Evolutionary conservation across 2,113 vertebrate species (phyloP).

Genomic region (Melanerpes aurifrons): DNA sequence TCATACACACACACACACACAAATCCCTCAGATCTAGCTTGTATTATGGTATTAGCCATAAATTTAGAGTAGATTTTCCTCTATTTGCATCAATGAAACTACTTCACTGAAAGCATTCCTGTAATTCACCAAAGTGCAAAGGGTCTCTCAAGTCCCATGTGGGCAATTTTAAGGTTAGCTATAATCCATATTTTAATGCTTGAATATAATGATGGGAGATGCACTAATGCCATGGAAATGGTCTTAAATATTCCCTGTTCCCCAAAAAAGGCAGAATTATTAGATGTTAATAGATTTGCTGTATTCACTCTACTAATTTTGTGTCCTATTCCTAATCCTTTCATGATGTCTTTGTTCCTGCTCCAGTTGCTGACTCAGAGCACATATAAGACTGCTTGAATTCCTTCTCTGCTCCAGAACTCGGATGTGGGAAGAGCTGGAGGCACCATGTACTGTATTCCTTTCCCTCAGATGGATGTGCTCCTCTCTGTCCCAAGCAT

Average conservation of each 20-base stretch:
- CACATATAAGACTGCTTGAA: not conserved
- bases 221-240: not conserved
- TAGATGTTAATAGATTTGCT: not conserved
- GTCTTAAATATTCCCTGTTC: not conserved
- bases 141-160: not conserved
- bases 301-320: not conserved
- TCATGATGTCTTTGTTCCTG: not conserved
- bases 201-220: not conserved
- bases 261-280: not conserved
- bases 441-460: not conserved
- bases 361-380: not conserved
- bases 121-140: constrained; percentile 31
- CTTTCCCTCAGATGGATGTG: not conserved
- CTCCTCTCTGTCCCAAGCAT: not conserved
- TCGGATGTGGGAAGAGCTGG: not conserved
- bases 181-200: constrained; percentile 30
- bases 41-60: not conserved
- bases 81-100: not conserved
- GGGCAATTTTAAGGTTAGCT: not conserved
- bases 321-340: not conserved
- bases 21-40: not conserved
- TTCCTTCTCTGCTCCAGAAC: not conserved
- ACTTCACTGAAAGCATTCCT: constrained; percentile 10
- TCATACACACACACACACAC: not conserved
- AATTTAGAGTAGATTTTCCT: not conserved